phyloP scores from a whole-genome alignment of 2,888 invertebrate species.

The Maniola hyperantus region DNA sequence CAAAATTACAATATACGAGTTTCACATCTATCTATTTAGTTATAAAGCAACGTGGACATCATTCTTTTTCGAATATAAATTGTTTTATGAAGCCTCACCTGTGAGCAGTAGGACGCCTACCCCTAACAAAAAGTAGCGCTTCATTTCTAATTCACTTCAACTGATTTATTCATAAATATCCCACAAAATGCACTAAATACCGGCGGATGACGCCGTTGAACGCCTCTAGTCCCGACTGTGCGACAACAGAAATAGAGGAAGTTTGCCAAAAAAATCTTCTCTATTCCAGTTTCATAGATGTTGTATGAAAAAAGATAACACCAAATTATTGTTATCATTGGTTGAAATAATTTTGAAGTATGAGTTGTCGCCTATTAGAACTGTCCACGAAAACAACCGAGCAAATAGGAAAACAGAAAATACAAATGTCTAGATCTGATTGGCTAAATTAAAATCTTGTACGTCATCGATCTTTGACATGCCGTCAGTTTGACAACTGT shows the following conservation, averaged over 20 bases:
- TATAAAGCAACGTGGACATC: conserved; percentile 9
- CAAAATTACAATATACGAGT: background rate
- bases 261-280: conserved; percentile 14
- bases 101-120: conserved; percentile 66
- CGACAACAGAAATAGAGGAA: conserved; percentile 5
- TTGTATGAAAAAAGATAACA: background rate
- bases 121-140: conserved; percentile 63
- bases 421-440: conserved; percentile 68
- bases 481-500: too few species aligned
- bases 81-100: conserved; percentile 55
- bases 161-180: conserved; percentile 1
- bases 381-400: conserved; percentile 54
- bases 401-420: conserved; percentile 59
- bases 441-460: conserved; percentile 48
- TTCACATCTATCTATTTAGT: background rate
- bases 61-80: background rate
- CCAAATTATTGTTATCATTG: conserved; percentile 34
- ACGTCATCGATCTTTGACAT: conserved; percentile 1
- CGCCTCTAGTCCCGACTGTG: background rate
- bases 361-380: conserved; percentile 50
- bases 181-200: conserved; percentile 22
- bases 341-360: conserved; percentile 12
- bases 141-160: conserved; percentile 51
- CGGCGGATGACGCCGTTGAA: conserved; percentile 33
- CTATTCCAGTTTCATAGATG: conserved; percentile 29